Base-by-base conservation (phyloP, 92 coral and sea anemone species). In the Epizoanthus scotinus region DNA sequence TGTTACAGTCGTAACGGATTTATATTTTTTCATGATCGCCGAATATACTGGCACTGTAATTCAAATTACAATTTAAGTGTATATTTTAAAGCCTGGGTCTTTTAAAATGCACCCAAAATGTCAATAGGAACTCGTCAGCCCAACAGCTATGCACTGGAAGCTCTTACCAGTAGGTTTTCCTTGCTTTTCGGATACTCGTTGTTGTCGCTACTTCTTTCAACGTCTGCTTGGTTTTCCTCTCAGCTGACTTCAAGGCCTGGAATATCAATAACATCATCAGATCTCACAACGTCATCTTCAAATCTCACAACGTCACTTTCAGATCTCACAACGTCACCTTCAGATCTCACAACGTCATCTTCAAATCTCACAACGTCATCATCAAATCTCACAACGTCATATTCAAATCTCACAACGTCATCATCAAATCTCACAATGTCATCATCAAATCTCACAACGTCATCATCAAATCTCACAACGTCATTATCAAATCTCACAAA, bases 161-260 rank as follows among this genome's bases (percentile, higher is more conserved):
- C 36, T 0, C 89, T 68, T 79, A 94, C 99, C 99, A 95, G 79
- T 93, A 95, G 0, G 94, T 94, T 65, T 95, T 95, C 65, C 99
- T 86, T 17, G 99, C 99, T 60, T 95, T 95, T 27, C 90, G 90
- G n/a, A 95, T 95, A 83, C 96, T 91, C 29, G 98, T 88, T 63
- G 98, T 91, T 0, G 99, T 95, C 19, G 97, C 97, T 0, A 95
- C 99, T 78, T 95, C 99, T 74, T 95, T 95, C 6, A 95, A 86
- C 8, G 98, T 95, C 64, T 95, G 94, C 67, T 91, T 88, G 3
- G 99, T 91, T 89, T 95, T 93, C 83, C 86, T 90, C 70, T 95
- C 93, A 0, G 99, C 99, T 24, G 99, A 95, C 82, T 95, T 95
- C 56, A 95, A 84, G 28, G 99, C 99, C 96, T 94, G 50, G 25